Evolutionary conservation across 1,140 invertebrate species (phyloP).

Genomic region (Drosophila asahinai): DNA sequence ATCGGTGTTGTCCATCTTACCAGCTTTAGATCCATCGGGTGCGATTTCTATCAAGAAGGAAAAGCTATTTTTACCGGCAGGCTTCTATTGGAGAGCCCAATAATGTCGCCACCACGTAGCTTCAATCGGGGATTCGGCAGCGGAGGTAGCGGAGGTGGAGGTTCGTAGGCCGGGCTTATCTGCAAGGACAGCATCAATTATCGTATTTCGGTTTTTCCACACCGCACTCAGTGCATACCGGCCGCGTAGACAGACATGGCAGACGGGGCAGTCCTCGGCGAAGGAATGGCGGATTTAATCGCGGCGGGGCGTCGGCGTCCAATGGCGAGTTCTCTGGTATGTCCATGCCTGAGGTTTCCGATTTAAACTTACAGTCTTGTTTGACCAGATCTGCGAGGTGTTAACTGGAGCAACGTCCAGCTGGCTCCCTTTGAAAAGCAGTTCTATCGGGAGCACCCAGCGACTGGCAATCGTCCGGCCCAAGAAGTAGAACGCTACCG

Average conservation of each 20-base stretch:
- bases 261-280: slow-evolving; percentile 25
- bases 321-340: slow-evolving; percentile 17
- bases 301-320: slow-evolving; percentile 20
- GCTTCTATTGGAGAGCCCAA: slow-evolving; percentile 4
- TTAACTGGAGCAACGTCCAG: slow-evolving; percentile 86
- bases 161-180: background rate
- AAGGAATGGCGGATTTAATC: slow-evolving; percentile 41
- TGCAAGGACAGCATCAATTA: background rate
- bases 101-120: slow-evolving; percentile 29
- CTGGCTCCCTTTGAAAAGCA: slow-evolving; percentile 96
- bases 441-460: slow-evolving; percentile 94
- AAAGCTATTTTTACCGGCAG: slow-evolving; percentile 28
- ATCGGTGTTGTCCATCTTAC: background rate
- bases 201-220: background rate
- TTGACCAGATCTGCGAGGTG: slow-evolving; percentile 43
- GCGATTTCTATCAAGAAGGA: background rate
- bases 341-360: background rate
- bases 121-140: slow-evolving; percentile 42
- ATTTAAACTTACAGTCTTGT: background rate
- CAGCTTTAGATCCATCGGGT: background rate
- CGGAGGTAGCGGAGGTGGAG: slow-evolving; percentile 33
- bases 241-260: slow-evolving; percentile 30
- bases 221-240: slow-evolving; percentile 31
- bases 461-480: slow-evolving; percentile 89
- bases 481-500: slow-evolving; percentile 92